phyloP scores from a whole-genome alignment of 2,797 vertebrate genomes.

The Malacoraja senta region DNA sequence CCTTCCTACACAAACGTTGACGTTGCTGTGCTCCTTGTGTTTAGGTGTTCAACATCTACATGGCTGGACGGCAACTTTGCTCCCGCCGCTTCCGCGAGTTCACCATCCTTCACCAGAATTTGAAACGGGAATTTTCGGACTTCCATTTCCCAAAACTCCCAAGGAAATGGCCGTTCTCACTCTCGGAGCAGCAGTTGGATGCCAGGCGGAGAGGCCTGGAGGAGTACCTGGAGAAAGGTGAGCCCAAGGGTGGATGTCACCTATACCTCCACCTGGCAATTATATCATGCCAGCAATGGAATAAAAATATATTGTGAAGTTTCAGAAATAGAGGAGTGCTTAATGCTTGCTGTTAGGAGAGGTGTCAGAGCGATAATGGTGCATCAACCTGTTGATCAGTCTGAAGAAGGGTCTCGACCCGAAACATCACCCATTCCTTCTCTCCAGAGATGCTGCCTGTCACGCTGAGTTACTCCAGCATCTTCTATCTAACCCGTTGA shows the following conservation, averaged over 20 bases:
- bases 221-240: constrained; percentile 75
- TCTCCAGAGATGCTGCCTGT: no score
- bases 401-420: no score
- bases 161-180: constrained; percentile 89
- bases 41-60: constrained; percentile 90
- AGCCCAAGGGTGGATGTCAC: neutral
- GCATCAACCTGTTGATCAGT: neutral
- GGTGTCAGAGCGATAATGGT: neutral
- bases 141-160: constrained; percentile 87
- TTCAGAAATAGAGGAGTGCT: neutral
- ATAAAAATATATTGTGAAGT: no score
- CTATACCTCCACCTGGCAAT: neutral
- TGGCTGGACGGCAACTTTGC: constrained; percentile 90
- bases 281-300: neutral
- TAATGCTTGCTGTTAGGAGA: neutral
- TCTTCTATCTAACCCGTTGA: neutral
- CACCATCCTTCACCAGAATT: constrained; percentile 87
- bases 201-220: constrained; percentile 81
- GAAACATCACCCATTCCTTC: no score
- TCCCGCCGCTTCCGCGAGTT: constrained; percentile 93
- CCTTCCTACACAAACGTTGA: no score
- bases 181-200: constrained; percentile 91
- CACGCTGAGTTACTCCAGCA: no score
- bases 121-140: constrained; percentile 85
- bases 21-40: neutral